Evolutionary conservation across 1,140 invertebrate genomes (phyloP).

Genomic region (Drosophila gunungcola): DNA sequence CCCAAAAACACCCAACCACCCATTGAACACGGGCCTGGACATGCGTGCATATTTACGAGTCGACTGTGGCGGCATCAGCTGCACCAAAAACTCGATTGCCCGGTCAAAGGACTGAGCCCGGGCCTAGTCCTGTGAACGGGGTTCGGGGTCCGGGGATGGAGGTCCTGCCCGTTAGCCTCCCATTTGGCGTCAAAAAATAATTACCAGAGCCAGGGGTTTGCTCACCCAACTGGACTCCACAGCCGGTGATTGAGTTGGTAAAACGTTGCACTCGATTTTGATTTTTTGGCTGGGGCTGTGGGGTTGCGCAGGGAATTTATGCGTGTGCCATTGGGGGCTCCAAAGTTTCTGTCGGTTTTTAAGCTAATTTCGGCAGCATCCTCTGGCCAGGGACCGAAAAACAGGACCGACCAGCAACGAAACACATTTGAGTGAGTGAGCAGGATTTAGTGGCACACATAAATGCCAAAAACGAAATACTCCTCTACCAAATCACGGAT

Average conservation of each 20-base stretch:
- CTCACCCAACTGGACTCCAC: slow-evolving; percentile 23
- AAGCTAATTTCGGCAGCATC: slow-evolving; percentile 74
- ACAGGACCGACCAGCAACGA: slow-evolving; percentile 6
- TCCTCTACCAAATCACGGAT: slow-evolving; percentile 73
- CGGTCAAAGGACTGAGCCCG: slow-evolving; percentile 31
- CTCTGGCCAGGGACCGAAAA: slow-evolving; percentile 27
- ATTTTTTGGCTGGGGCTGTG: slow-evolving; percentile 48
- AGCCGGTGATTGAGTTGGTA: slow-evolving; percentile 77
- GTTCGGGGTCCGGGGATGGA: slow-evolving; percentile 1
- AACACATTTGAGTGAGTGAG: slow-evolving; percentile 72
- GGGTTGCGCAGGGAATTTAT: slow-evolving; percentile 53
- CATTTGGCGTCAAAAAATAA: slow-evolving; percentile 77
- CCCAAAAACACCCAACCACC: slow-evolving; percentile 6
- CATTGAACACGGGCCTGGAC: slow-evolving; percentile 55
- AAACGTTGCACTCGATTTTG: slow-evolving; percentile 79
- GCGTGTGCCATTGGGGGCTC: slow-evolving; percentile 54
- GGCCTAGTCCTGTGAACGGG: not conserved
- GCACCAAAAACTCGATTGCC: slow-evolving; percentile 79
- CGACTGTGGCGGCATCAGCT: slow-evolving; percentile 78
- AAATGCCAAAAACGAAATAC: slow-evolving; percentile 80
- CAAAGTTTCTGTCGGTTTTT: slow-evolving; percentile 70
- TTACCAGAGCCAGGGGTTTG: slow-evolving; percentile 67
- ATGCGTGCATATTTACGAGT: slow-evolving; percentile 83
- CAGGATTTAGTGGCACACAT: slow-evolving; percentile 78
- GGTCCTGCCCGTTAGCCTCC: slow-evolving; percentile 34